These are phyloP conservation scores for Serrognathus titanus DNA, from an alignment of 2,888 invertebrate genomes.

Conservation along the genomic window DNA sequence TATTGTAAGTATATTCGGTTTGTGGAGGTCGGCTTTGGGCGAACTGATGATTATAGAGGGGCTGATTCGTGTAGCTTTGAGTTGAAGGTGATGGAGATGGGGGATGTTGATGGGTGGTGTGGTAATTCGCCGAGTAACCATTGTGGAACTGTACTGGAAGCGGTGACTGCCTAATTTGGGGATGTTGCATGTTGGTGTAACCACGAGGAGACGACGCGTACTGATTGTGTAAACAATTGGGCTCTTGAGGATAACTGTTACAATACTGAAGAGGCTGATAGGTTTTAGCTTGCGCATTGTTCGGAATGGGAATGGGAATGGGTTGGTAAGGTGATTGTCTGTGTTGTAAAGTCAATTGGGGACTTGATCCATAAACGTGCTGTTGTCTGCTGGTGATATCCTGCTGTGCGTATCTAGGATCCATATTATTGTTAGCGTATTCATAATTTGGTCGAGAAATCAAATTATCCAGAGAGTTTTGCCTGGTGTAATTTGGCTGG, in stretches of 20 bases:
- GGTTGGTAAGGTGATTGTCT: conserved; percentile 40
- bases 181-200: conserved; percentile 5
- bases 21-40: conserved; percentile 3
- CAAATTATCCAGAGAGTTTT: conserved; percentile 36
- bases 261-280: conserved; percentile 9
- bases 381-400: conserved; percentile 1
- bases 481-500: conserved; percentile 29
- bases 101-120: conserved; percentile 40
- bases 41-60: not conserved
- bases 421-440: conserved; percentile 2
- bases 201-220: conserved; percentile 22
- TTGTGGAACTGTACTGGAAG: conserved; percentile 9
- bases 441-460: conserved; percentile 13
- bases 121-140: conserved; percentile 13
- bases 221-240: conserved; percentile 14
- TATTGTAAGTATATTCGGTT: not conserved
- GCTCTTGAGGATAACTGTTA: conserved; percentile 14
- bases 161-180: conserved; percentile 11
- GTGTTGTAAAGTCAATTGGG: conserved; percentile 34
- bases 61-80: conserved; percentile 23
- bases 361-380: conserved; percentile 25
- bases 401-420: conserved; percentile 9
- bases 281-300: conserved; percentile 4
- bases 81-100: conserved; percentile 41
- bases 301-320: conserved; percentile 22